These are phyloP conservation scores for Mellivora capensis DNA, from an alignment of 2,113 vertebrate genomes.

Conservation along the genomic window DNA sequence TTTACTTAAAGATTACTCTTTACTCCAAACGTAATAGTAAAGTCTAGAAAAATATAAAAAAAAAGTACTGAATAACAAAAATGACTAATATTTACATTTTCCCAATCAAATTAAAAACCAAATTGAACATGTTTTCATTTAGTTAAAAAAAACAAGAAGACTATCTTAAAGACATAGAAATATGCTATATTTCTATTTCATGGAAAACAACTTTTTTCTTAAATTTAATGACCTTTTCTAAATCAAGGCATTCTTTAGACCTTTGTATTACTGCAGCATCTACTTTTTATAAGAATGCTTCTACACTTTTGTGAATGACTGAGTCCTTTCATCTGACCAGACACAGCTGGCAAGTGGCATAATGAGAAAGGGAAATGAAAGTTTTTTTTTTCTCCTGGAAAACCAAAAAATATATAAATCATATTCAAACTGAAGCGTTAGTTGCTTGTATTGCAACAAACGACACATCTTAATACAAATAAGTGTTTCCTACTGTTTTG, in stretches of 20 bases:
- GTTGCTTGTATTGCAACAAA: background rate
- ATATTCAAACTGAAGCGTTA: slow-evolving; percentile 12
- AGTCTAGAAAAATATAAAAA: background rate
- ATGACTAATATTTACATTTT: background rate
- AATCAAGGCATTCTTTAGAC: slow-evolving; percentile 59
- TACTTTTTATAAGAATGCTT: slow-evolving; percentile 46
- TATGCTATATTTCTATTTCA: background rate
- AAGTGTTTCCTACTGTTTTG: slow-evolving; percentile 3
- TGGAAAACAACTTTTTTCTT: slow-evolving; percentile 44
- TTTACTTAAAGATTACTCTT: background rate
- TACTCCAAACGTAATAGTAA: background rate
- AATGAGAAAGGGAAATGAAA: slow-evolving; percentile 70
- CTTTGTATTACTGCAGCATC: slow-evolving; percentile 38
- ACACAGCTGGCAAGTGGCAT: slow-evolving; percentile 67
- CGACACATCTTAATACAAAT: background rate
- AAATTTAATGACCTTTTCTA: slow-evolving; percentile 57
- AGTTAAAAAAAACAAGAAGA: slow-evolving; percentile 26
- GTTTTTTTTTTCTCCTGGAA: slow-evolving; percentile 48
- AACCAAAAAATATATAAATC: slow-evolving; percentile 58
- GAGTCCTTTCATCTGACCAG: slow-evolving; percentile 71
- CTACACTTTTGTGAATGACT: slow-evolving; percentile 74
- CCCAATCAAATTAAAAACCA: background rate
- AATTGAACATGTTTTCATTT: slow-evolving; percentile 25
- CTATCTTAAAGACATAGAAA: background rate
- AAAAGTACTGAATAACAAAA: background rate